Evolutionary conservation across 2,797 vertebrate genomes (phyloP).

Genomic region (Emys orbicularis): DNA sequence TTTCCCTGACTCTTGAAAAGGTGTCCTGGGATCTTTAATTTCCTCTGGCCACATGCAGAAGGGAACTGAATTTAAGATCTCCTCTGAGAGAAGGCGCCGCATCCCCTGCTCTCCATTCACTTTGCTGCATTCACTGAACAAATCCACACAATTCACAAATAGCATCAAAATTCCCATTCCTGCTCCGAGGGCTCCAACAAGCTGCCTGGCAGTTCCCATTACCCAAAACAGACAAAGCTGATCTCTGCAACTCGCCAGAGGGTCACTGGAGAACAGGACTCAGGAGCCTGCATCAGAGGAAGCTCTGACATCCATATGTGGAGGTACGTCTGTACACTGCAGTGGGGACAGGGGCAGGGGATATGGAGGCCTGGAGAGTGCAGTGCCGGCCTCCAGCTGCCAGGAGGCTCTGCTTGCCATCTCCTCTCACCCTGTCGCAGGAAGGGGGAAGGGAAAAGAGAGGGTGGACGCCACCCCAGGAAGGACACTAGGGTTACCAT

Average conservation of each 20-base stretch:
- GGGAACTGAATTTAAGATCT: neutral
- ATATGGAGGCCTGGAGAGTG: neutral
- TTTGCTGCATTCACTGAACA: neutral
- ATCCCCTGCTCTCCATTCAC: no score
- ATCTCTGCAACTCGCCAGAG: neutral
- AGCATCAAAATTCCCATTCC: neutral
- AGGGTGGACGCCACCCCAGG: no score
- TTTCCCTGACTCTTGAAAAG: neutral
- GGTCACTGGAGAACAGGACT: no score
- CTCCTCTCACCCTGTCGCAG: rapidly evolving
- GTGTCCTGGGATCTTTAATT: neutral
- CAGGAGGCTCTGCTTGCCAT: rapidly evolving
- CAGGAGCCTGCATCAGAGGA: neutral
- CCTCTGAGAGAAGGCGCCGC: neutral
- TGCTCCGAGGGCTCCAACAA: neutral
- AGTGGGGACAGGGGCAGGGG: neutral
- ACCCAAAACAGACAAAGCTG: neutral
- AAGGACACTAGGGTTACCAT: neutral
- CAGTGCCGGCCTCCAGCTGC: neutral
- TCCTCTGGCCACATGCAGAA: neutral
- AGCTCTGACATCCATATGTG: neutral
- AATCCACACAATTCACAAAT: neutral
- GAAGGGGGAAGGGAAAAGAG: neutral
- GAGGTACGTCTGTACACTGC: neutral
- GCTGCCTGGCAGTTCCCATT: no score